phyloP scores from a whole-genome alignment of 2,113 vertebrate genomes.

The Campylomormyrus tamandua region DNA sequence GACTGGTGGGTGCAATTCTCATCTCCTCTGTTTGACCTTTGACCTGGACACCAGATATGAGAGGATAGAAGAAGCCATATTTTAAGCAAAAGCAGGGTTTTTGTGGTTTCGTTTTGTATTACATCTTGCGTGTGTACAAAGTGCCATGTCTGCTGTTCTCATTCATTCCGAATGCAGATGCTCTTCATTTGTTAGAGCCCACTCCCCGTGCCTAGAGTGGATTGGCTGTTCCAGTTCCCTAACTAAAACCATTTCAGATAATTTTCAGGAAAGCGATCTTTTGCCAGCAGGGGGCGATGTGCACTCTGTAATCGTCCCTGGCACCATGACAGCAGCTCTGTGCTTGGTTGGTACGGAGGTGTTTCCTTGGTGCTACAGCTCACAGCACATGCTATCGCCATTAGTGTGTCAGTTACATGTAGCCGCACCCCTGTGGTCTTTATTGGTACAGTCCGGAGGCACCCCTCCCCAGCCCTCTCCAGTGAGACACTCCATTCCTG shows the following conservation, averaged over 20 bases:
- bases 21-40: not conserved
- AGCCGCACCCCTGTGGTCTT: not conserved
- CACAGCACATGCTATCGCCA: not conserved
- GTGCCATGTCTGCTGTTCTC: not conserved
- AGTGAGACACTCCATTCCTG: not conserved
- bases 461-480: not conserved
- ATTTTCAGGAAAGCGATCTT: not conserved
- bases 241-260: not conserved
- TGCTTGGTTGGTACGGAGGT: not conserved
- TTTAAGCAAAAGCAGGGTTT: not conserved
- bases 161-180: not conserved
- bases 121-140: not conserved
- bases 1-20: not conserved
- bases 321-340: not conserved
- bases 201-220: not conserved
- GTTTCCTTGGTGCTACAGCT: not conserved
- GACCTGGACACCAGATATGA: not conserved
- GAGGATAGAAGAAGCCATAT: constrained; percentile 8
- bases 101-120: not conserved
- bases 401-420: not conserved
- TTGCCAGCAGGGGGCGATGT: not conserved
- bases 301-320: not conserved
- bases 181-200: not conserved
- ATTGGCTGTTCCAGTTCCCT: not conserved
- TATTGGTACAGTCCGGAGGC: not conserved